Evolutionary conservation across 2,888 invertebrate species (phyloP).

Genomic region (Aleiodes testaceus): DNA sequence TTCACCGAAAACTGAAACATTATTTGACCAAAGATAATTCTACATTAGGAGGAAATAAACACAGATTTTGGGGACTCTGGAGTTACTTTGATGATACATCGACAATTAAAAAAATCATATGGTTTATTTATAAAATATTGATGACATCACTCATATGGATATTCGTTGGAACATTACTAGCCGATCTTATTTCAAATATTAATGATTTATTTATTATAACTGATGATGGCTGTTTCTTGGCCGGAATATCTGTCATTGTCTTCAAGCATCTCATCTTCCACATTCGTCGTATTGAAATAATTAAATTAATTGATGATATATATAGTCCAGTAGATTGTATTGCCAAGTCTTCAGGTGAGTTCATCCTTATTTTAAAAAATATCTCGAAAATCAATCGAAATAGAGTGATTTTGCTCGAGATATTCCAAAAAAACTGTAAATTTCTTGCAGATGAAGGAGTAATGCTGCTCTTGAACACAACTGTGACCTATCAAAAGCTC

Average conservation of each 20-base stretch:
- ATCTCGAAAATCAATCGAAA: too few relatives aligned
- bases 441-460: slow-evolving; percentile 22
- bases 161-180: slow-evolving; percentile 51
- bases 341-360: slow-evolving; percentile 17
- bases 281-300: slow-evolving; percentile 43
- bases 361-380: background rate
- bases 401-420: too few relatives aligned
- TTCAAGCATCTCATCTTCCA: slow-evolving; percentile 55
- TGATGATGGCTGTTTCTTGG: slow-evolving; percentile 58
- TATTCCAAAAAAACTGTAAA: too few relatives aligned
- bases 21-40: background rate
- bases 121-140: background rate
- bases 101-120: background rate
- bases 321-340: slow-evolving; percentile 49
- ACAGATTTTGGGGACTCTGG: slow-evolving; percentile 21
- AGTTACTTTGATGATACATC: background rate
- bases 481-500: slow-evolving; percentile 20
- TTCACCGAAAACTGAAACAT: background rate
- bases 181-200: slow-evolving; percentile 49
- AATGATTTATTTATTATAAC: slow-evolving; percentile 54
- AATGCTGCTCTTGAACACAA: background rate
- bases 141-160: slow-evolving; percentile 21
- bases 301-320: slow-evolving; percentile 30
- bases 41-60: background rate
- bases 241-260: slow-evolving; percentile 56